A percentile compares a stretch with the other conserved stretches of the same genome.
Conservation (phyloP, 2,888 invertebrate species). For the Euzophera pinguis region DNA sequence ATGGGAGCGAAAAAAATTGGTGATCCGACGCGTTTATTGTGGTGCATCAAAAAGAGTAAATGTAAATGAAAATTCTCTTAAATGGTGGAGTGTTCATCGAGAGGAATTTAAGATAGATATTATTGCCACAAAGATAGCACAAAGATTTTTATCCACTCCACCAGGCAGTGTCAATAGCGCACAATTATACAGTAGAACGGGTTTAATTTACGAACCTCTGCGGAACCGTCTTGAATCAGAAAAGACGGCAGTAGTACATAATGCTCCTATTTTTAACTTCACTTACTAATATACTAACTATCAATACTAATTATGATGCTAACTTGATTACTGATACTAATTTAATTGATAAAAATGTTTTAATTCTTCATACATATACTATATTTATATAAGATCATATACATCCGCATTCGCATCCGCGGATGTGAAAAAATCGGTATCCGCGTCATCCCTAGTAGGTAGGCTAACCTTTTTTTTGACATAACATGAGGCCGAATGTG, state of each 20-base stretch:
- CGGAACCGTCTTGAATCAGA: slow-evolving; percentile 15
- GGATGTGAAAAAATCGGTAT: background rate
- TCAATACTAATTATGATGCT: too few species aligned
- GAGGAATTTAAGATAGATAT: slow-evolving; percentile 8
- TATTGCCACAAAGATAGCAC: slow-evolving; percentile 10
- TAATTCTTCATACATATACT: too few species aligned
- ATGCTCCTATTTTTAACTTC: background rate
- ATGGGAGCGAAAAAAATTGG: too few species aligned
- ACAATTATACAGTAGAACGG: slow-evolving; percentile 20
- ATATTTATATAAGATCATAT: background rate
- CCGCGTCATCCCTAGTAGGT: background rate
- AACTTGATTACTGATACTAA: too few species aligned
- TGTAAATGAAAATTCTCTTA: slow-evolving; percentile 19
- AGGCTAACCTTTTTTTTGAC: too few species aligned
- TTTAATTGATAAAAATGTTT: too few species aligned
- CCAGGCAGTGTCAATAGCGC: slow-evolving; percentile 23
- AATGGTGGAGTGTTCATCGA: slow-evolving; percentile 15
- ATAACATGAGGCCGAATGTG: too few species aligned
- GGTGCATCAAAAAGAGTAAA: slow-evolving; percentile 19
- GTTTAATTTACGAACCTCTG: slow-evolving; percentile 19
- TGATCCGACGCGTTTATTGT: too few species aligned
- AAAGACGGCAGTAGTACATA: background rate
- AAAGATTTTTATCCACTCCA: slow-evolving; percentile 18
- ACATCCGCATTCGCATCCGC: background rate
- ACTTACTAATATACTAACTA: background rate